Evolutionary conservation across 2,113 vertebrate genomes (phyloP).

Genomic region (Clinocottus analis): DNA sequence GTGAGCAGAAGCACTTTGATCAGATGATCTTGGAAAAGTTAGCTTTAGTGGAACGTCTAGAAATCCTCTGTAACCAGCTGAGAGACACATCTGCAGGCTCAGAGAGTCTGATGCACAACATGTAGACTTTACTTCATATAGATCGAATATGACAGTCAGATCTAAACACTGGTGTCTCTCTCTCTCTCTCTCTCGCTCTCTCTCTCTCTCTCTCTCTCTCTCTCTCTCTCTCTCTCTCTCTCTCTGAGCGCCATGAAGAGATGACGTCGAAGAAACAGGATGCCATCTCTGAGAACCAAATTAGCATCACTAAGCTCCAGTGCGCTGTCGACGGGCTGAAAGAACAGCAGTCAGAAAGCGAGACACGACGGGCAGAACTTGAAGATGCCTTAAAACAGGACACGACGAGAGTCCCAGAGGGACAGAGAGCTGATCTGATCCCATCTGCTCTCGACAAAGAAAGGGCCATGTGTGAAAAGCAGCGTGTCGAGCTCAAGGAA

Average conservation of each 20-base stretch:
- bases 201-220: too few relatives aligned
- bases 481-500: too few relatives aligned
- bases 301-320: background rate
- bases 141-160: too few relatives aligned
- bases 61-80: background rate
- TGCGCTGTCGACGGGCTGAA: background rate
- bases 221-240: too few relatives aligned
- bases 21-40: background rate
- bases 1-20: background rate
- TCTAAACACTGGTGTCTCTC: too few relatives aligned
- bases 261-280: background rate
- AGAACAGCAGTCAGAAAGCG: background rate
- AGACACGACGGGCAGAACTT: too few relatives aligned
- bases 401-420: background rate
- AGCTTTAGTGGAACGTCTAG: background rate
- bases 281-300: background rate
- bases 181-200: too few relatives aligned
- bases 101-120: background rate
- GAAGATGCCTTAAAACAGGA: conserved; percentile 35
- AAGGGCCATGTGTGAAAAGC: too few relatives aligned
- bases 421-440: background rate
- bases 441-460: too few relatives aligned
- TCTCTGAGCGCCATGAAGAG: background rate
- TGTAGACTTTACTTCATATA: background rate
- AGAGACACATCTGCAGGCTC: background rate